phyloP scores from a whole-genome alignment of 2,113 vertebrate species.

The Naja naja region DNA sequence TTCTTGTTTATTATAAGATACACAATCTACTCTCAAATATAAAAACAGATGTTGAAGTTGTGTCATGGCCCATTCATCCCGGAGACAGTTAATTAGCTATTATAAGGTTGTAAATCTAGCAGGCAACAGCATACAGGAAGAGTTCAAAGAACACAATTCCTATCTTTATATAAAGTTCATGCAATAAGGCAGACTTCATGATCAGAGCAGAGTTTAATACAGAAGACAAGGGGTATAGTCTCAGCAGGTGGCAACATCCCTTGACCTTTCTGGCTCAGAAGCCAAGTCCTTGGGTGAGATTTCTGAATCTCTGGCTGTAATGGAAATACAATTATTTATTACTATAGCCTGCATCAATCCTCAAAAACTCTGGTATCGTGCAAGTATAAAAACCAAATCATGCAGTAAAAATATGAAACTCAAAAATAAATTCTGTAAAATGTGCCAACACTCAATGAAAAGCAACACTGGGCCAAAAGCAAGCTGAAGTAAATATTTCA shows the following conservation, averaged over 20 bases:
- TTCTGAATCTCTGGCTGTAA: not conserved
- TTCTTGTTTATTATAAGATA: not conserved
- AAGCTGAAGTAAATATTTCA: not conserved
- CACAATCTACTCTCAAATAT: not conserved
- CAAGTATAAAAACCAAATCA: not conserved
- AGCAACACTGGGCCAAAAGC: not conserved
- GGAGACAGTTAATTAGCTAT: not conserved
- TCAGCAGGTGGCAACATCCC: not conserved
- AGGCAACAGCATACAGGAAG: not conserved
- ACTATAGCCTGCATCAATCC: not conserved
- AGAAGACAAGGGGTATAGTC: not conserved
- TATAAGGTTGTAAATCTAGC: not conserved
- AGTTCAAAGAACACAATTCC: not conserved
- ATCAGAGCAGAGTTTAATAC: not conserved
- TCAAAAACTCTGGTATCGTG: not conserved
- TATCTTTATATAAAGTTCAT: not conserved
- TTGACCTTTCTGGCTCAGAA: not conserved
- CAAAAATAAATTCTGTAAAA: not conserved
- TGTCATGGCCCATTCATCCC: not conserved
- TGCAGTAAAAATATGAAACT: not conserved
- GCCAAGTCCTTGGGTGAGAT: not conserved
- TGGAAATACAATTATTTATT: not conserved
- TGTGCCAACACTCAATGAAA: not conserved
- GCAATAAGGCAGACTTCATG: not conserved
- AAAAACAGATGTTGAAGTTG: not conserved